Evolutionary conservation across 2,888 invertebrate genomes (phyloP), one percentile per base, ranked within the genome.

Genomic region (Clistopyga incitator): DNA sequence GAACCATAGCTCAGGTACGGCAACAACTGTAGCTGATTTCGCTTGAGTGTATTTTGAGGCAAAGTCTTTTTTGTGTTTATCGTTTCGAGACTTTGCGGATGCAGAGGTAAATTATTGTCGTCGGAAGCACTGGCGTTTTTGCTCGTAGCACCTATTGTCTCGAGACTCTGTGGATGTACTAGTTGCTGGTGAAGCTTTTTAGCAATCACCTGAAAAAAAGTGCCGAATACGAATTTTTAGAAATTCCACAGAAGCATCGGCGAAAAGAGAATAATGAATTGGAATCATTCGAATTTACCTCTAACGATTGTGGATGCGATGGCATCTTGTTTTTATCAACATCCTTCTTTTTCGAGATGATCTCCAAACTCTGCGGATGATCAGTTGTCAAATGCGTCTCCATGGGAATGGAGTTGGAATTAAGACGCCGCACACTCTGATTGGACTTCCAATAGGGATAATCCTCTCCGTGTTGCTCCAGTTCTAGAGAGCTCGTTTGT

Each of bases 71-170:
- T 93, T 70, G 91, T 90, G 84, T 92, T 92, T 45, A 97, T 97
- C 6, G 97, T 96, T 92, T 97, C 97, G 61, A 96, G 96, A 91
- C 97, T 97, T 90, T 97, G 97, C 0, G 97, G 97, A 93, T 97
- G 97, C 20, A 96, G 95, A n/a, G 96, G 96, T 88, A 97, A 94
- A 91, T 96, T 96, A 83, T 93, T 93, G 89, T 93, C 93, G 86
- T 93, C 92, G 18, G 91, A 90, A 45, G 90, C 87, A 84, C 87
- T 91, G 25, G 90, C 85, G 82, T 92, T 92, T 88, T 93, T 93
- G 85, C 84, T 92, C 61, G 87, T 89, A 64, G 92, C 91, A 68
- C 92, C 92, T 86, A 93, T 92, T 47, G 91, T 92, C 86, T 93
- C 93, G 29, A 93, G 89, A 89, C 93, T 93, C 87, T 93, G 93